A percentile compares a stretch with the other conserved stretches of the same genome.
phyloP scores from a whole-genome alignment of 2,113 vertebrate species.

The Neopipo cinnamomea region DNA sequence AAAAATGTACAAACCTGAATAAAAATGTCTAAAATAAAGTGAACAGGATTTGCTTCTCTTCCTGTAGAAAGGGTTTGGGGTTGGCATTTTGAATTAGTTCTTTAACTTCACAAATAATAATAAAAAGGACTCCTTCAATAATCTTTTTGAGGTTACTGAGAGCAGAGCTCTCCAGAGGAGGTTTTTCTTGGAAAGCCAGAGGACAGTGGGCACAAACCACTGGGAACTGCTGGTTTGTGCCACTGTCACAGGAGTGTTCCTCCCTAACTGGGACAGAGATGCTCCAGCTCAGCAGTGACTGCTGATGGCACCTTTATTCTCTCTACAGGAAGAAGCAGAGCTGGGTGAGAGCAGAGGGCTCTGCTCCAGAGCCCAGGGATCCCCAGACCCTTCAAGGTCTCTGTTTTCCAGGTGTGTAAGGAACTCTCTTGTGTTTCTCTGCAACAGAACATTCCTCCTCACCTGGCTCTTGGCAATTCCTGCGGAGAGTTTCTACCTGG shows the following conservation, averaged over 20 bases:
- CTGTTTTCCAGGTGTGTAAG: background rate
- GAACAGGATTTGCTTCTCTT: background rate
- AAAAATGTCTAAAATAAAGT: background rate
- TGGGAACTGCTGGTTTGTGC: background rate
- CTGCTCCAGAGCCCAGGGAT: background rate
- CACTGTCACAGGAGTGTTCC: background rate
- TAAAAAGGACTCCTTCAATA: background rate
- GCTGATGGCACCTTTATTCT: background rate
- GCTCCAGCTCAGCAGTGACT: background rate
- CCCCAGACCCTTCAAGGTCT: background rate
- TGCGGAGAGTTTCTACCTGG: background rate
- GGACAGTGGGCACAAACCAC: no score
- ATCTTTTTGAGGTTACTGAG: background rate
- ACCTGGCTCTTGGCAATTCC: background rate
- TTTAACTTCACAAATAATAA: background rate
- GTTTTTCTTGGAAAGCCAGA: background rate
- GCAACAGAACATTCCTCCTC: background rate
- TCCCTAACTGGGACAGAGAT: background rate
- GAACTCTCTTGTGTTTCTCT: background rate
- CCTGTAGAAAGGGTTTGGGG: rapidly evolving
- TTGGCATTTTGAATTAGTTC: background rate
- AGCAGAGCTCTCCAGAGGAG: background rate
- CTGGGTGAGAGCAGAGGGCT: background rate
- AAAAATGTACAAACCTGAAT: background rate
- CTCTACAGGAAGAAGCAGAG: background rate